Base-by-base conservation (phyloP, 2,113 vertebrate species). In the Prochilodus magdalenae region DNA sequence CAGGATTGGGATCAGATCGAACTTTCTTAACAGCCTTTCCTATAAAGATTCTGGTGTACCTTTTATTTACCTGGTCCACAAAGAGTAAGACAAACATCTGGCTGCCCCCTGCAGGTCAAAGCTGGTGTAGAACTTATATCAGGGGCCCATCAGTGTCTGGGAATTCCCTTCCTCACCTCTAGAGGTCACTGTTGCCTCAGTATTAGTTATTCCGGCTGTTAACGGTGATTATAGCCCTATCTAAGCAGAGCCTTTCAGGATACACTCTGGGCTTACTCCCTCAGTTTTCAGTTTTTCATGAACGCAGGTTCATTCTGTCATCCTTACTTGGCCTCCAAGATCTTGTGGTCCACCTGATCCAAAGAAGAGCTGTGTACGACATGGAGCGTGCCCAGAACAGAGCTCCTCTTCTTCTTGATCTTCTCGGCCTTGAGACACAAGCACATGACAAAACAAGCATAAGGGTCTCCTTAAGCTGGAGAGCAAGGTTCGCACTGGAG, bases 341-440 rank as follows among this genome's bases (percentile, higher is more conserved):
- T 99, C 91, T 98, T 99, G 84, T 97, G 96, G 89, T 99, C 98
- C 85, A 99, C 97, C 88, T 99, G 95, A 90, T 99, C 98, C 16
- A 99, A 86, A 59, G 97, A 99, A 22, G 97, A 99, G 88, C 98
- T 96, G 83, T 99, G 97, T 78, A 97, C 98, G 27, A 99, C 95
- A 36, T 99, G 97, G 65, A 99, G 92, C 1, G 98, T 98, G 59
- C 98, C 98, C 86, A 99, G 94, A 0, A 99, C 91, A 51, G 98
- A 97, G 84, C 93, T 98, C 89, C 97, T 93, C 90, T 99, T 99
- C 90, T 98, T 99, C 89, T 99, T 99, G 80, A 99, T 99, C 84
- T 93, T 98, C 91, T 99, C 98, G 90, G 98, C 98, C 98, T 99
- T 88, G 60, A 93, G 30, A 67, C 8, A 30, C 70, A 30, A 73